Base-by-base conservation (phyloP, 2,888 invertebrate species). In the Scaptomyza reducta region DNA sequence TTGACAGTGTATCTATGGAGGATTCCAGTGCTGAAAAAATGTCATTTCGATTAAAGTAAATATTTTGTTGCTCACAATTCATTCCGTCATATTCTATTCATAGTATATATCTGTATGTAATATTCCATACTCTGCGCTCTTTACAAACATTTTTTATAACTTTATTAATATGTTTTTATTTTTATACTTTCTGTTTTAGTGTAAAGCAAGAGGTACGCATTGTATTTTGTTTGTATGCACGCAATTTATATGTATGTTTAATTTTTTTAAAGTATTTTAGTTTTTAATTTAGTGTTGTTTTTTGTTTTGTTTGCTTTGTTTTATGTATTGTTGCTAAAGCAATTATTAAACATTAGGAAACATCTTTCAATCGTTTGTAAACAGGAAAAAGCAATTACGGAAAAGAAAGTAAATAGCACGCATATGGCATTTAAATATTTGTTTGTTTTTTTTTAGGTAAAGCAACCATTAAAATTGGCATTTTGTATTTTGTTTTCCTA, bases 121-220 rank as follows among this genome's bases (percentile, higher is more conserved):
- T 44, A 33, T 40, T 5, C 47, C 47, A 44, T 54, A 58, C 56
- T 55, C 60, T 65, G 71, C 66, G 46, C 58, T 55, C 67, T 62
- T 79, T 73, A 67, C 56, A 66, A 54, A 73, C 56, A 42, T 56
- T 54, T 40, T 45, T 31, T 45, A 50, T 57, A 60, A 53, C 66
- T 55, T 61, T 44, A 58, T 74, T 54, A 58, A 40, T 66, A 14
- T 65, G 53, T 55, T 51, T 58, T 67, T 66, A 46, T 79, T 67
- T 67, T 73, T 84, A 62, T 76, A 68, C 69, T 71, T 72, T 63
- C 63, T 70, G 69, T 79, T 77, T 70, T 79, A 61, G 74, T 63
- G 74, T 89, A 86, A 87, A 87, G 87, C 87, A 87, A 86, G 89
- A 87, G 87, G 87, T 87, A 87, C 89, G 84, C 88, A 70, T 89